Conservation (phyloP, 2,888 invertebrate genomes). For the Pasiphila rectangulata region DNA sequence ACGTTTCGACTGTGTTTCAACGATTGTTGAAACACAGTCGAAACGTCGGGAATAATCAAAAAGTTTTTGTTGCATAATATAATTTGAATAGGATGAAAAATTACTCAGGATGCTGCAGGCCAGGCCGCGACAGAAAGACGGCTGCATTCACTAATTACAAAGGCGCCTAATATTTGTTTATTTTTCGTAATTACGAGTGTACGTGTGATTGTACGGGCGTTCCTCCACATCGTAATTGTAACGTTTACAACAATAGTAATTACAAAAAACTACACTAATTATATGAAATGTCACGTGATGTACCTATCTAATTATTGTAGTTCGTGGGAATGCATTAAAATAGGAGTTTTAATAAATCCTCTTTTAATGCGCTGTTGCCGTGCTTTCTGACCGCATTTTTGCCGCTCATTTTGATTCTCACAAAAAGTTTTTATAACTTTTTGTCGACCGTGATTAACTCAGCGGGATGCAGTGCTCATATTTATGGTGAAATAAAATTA, state of each 20-base stretch:
- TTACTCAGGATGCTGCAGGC: no score
- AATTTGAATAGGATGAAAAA: no score
- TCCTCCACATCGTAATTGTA: conserved; percentile 29
- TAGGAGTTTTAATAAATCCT: conserved; percentile 27
- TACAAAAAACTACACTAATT: conserved; percentile 40
- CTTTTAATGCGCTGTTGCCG: conserved; percentile 20
- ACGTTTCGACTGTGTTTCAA: no score
- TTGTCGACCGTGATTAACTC: conserved; percentile 21
- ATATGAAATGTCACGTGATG: conserved; percentile 57
- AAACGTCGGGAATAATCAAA: no score
- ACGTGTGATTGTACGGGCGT: conserved; percentile 24
- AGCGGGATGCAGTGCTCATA: conserved; percentile 19
- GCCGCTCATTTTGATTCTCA: conserved; percentile 24
- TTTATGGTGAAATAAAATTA: conserved; percentile 23
- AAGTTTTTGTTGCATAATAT: no score
- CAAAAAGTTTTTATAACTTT: conserved; percentile 16
- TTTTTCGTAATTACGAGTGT: conserved; percentile 26
- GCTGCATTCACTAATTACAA: conserved; percentile 11
- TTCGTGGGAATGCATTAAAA: conserved; percentile 42
- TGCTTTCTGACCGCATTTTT: conserved; percentile 20
- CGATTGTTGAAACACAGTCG: no score
- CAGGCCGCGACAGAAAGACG: no score
- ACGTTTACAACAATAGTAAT: conserved; percentile 33
- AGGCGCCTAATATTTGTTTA: conserved; percentile 26
- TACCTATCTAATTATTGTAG: conserved; percentile 41